A percentile compares a stretch with the other conserved stretches of the same genome.
Conservation (phyloP, 2,888 invertebrate species). For the Philonicus albiceps region DNA sequence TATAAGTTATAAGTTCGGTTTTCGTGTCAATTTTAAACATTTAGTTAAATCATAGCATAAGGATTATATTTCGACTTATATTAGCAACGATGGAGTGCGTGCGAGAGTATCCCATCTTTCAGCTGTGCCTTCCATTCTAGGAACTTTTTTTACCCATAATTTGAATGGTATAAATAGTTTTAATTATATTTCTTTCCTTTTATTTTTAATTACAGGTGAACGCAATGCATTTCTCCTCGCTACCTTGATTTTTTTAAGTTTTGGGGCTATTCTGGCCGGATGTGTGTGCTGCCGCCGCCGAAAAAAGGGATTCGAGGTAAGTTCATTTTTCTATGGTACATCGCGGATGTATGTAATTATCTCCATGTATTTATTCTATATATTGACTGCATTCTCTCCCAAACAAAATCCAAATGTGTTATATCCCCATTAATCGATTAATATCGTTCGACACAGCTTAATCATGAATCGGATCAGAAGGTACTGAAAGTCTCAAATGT, state of each 20-base stretch:
- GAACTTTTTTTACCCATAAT: not conserved
- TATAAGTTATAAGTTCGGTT: too few relatives aligned
- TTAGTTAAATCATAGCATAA: too few relatives aligned
- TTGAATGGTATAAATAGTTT: not conserved
- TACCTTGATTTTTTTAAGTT: conserved; percentile 47
- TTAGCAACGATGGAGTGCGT: too few relatives aligned
- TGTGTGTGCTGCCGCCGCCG: conserved; percentile 50
- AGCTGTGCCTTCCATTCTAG: too few relatives aligned
- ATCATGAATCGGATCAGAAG: conserved; percentile 51
- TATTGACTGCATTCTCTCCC: conserved; percentile 16
- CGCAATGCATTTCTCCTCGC: conserved; percentile 48
- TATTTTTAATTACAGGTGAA: conserved; percentile 44
- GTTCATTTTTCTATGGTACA: not conserved
- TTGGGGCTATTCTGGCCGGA: conserved; percentile 47
- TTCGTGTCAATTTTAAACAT: too few relatives aligned
- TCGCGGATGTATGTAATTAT: not conserved
- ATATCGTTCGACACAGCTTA: conserved; percentile 48
- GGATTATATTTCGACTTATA: too few relatives aligned
- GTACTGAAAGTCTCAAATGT: conserved; percentile 45
- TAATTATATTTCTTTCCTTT: not conserved
- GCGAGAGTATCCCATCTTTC: too few relatives aligned
- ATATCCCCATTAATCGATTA: conserved; percentile 39
- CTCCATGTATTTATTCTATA: conserved; percentile 8
- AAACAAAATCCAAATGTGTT: not conserved
- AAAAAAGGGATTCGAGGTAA: conserved; percentile 51